These are phyloP conservation scores for Cistogaster globosa DNA, from an alignment of 2,888 invertebrate species.

Conservation along the genomic window DNA sequence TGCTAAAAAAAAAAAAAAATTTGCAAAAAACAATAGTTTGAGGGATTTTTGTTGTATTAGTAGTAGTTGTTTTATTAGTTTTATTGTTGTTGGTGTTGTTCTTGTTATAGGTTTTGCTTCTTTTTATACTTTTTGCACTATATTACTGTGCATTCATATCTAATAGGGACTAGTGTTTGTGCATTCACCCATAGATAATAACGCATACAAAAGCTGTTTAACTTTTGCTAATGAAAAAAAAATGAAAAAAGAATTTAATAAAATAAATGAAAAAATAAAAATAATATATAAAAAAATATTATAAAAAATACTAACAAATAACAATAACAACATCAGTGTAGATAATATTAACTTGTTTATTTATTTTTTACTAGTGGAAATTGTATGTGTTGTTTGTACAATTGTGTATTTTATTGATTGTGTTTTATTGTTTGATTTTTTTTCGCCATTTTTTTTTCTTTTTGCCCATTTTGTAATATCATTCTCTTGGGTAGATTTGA, in stretches of 20 bases:
- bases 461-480: constrained; percentile 39
- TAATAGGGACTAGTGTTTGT: constrained; percentile 64
- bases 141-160: constrained; percentile 64
- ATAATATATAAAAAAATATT: constrained; percentile 28
- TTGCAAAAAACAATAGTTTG: constrained; percentile 7
- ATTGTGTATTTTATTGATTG: constrained; percentile 55
- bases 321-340: constrained; percentile 17
- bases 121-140: constrained; percentile 55
- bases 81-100: constrained; percentile 28
- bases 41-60: constrained; percentile 22
- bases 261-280: constrained; percentile 18
- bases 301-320: constrained; percentile 36
- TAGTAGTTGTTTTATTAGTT: constrained; percentile 21
- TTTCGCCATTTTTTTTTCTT: constrained; percentile 41
- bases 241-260: background rate
- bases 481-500: constrained; percentile 22
- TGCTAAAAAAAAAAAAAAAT: constrained; percentile 22
- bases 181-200: constrained; percentile 67
- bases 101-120: constrained; percentile 7
- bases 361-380: constrained; percentile 23
- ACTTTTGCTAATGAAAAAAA: constrained; percentile 27
- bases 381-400: constrained; percentile 4
- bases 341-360: constrained; percentile 59
- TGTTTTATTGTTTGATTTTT: constrained; percentile 36
- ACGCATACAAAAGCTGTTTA: constrained; percentile 63